Evolutionary conservation across 2,113 vertebrate genomes (phyloP).

Genomic region (Corynorhinus townsendii): DNA sequence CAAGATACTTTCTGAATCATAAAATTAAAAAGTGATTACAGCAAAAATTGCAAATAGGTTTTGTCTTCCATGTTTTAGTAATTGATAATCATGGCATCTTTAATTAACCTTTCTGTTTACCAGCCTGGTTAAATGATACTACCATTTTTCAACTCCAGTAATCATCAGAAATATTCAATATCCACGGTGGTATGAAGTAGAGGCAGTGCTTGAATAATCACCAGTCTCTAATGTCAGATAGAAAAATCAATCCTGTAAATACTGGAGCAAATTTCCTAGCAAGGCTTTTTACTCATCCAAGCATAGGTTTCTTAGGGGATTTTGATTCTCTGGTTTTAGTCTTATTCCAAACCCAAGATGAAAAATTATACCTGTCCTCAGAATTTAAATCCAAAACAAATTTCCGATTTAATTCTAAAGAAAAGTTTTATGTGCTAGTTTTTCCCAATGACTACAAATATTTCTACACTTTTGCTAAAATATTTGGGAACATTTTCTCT

Average conservation of each 20-base stretch:
- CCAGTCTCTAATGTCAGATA: not conserved
- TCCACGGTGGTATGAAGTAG: not conserved
- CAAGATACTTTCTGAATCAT: not conserved
- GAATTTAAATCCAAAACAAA: conserved; percentile 38
- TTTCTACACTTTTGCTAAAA: conserved; percentile 17
- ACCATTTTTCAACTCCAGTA: conserved; percentile 38
- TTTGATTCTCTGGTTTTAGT: not conserved
- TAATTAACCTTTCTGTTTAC: conserved; percentile 47
- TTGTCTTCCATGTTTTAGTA: conserved; percentile 2
- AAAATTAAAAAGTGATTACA: not conserved
- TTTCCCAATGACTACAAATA: conserved; percentile 17
- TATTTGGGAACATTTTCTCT: not conserved
- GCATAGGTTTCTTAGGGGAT: conserved; percentile 11
- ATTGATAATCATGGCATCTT: not conserved
- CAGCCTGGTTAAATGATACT: not conserved
- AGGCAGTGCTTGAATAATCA: conserved; percentile 28
- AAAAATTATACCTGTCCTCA: conserved; percentile 27
- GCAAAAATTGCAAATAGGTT: not conserved
- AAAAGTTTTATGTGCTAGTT: not conserved
- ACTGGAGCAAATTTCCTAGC: not conserved
- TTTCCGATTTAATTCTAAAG: conserved; percentile 2
- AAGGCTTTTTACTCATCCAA: not conserved
- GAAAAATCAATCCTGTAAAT: conserved; percentile 54
- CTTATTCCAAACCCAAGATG: not conserved
- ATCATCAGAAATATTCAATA: conserved; percentile 40